These are phyloP conservation scores for Catamblyrhynchus diadema DNA, from an alignment of 2,797 vertebrate genomes.

Conservation along the genomic window DNA sequence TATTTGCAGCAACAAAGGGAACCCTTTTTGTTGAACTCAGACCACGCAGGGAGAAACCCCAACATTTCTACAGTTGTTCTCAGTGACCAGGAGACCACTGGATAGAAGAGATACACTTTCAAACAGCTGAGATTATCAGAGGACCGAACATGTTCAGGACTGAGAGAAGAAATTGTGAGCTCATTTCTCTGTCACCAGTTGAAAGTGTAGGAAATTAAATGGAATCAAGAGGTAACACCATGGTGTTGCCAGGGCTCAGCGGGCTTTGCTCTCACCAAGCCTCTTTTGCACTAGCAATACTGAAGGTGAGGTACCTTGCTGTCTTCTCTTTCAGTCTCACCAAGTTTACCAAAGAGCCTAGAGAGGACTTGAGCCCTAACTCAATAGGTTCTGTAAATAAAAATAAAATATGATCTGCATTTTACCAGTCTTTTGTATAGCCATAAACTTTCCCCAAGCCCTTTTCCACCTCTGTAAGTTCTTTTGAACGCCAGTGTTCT, in stretches of 20 bases:
- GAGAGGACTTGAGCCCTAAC: neutral
- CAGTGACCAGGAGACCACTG: neutral
- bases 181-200: neutral
- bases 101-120: neutral
- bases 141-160: neutral
- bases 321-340: neutral
- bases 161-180: neutral
- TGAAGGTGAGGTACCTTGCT: neutral
- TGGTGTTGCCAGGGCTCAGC: neutral
- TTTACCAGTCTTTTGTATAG: neutral
- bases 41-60: neutral
- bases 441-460: neutral
- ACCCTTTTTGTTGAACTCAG: neutral
- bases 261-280: neutral
- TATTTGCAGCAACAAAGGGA: neutral
- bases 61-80: neutral
- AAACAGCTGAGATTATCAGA: neutral
- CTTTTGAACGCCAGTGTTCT: neutral
- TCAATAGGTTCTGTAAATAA: neutral
- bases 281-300: neutral
- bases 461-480: neutral
- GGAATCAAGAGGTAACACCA: neutral
- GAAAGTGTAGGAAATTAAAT: neutral
- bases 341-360: neutral
- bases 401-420: neutral